Percentiles rank a stretch among this genome's conserved stretches.
These are phyloP conservation scores for Micronycteris hirsuta DNA, from an alignment of 2,113 vertebrate species.

Conservation along the genomic window DNA sequence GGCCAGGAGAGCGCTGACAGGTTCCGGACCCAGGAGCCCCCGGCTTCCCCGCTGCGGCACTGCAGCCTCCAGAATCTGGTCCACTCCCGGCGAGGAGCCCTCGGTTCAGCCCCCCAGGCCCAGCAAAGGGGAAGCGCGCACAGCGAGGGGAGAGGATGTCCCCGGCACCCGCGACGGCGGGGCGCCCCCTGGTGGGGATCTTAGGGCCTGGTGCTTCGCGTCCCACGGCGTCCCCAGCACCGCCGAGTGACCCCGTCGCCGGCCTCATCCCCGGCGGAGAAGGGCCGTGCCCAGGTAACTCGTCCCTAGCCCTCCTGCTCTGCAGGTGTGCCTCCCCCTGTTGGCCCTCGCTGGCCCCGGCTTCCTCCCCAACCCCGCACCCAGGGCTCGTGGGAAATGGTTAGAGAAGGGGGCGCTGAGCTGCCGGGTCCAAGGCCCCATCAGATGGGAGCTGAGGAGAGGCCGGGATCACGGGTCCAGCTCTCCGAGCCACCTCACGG, in stretches of 20 bases:
- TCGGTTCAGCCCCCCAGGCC: background rate
- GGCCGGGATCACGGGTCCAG: background rate
- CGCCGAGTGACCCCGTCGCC: background rate
- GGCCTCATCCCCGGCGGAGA: no score
- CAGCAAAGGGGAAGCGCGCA: background rate
- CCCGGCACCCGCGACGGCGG: background rate
- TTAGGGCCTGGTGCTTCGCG: background rate
- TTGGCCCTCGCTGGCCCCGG: no score
- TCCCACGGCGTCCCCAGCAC: no score
- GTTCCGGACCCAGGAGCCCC: background rate
- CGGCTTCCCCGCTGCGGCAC: background rate
- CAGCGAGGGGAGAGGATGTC: background rate
- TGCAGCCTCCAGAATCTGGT: background rate
- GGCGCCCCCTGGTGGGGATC: background rate
- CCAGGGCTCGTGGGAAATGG: background rate
- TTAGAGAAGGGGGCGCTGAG: background rate
- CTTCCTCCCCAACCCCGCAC: background rate
- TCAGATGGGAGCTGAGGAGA: background rate
- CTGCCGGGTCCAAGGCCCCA: background rate
- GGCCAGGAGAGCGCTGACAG: background rate
- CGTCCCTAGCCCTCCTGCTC: background rate
- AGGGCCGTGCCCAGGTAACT: background rate
- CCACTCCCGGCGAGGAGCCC: background rate
- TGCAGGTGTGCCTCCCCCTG: background rate
- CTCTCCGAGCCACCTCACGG: background rate